Evolutionary conservation across 1,140 invertebrate species (phyloP).

Genomic region (Cyclargus thomasi): DNA sequence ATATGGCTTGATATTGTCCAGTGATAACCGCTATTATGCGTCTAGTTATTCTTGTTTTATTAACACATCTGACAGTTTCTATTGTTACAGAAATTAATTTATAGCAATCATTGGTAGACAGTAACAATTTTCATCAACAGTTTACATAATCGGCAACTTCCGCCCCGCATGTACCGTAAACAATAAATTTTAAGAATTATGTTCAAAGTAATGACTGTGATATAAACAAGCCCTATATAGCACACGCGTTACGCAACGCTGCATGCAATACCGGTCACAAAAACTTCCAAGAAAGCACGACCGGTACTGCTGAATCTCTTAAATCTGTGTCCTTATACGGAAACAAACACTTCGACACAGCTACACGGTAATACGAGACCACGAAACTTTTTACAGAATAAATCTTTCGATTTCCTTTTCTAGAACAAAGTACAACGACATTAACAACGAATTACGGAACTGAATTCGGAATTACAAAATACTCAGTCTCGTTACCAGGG

Average conservation of each 20-base stretch:
- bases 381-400: conserved; percentile 30
- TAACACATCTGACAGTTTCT: no score
- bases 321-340: conserved; percentile 48
- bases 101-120: no score
- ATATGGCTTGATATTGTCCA: background rate
- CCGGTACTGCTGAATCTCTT: conserved; percentile 57
- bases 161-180: conserved; percentile 25
- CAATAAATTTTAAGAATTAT: conserved; percentile 18
- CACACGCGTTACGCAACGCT: conserved; percentile 21
- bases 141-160: conserved; percentile 26
- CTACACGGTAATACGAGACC: conserved; percentile 28
- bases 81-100: no score
- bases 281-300: conserved; percentile 56
- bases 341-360: conserved; percentile 30
- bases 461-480: conserved; percentile 11
- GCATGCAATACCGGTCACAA: conserved; percentile 39
- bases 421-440: conserved; percentile 18
- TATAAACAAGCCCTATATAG: conserved; percentile 35
- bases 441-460: conserved; percentile 8
- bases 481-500: background rate
- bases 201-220: background rate
- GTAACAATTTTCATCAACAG: background rate
- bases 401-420: conserved; percentile 22
- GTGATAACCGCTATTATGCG: background rate
- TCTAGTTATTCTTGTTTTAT: no score